These are phyloP conservation scores for Peribatodes rhomboidaria DNA, from an alignment of 2,888 invertebrate species.

Conservation along the genomic window DNA sequence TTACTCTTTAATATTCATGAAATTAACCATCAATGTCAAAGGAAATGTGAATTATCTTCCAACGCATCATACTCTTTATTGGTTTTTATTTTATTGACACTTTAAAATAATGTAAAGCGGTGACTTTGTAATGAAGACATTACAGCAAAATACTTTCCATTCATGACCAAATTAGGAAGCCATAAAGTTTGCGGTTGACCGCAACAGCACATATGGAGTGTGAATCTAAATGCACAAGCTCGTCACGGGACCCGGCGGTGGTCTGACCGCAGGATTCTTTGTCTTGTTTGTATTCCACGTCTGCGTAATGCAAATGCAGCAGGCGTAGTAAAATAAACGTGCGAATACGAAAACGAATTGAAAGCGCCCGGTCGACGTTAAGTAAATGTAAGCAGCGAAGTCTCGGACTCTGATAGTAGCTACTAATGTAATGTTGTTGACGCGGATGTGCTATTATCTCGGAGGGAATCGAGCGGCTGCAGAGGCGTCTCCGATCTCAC, in stretches of 20 bases:
- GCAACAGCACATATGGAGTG: constrained; percentile 59
- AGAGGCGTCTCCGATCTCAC: constrained; percentile 58
- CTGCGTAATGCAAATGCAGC: constrained; percentile 54
- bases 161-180: constrained; percentile 58
- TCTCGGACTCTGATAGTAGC: constrained; percentile 14
- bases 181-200: constrained; percentile 65
- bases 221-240: constrained; percentile 55
- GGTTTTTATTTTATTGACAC: constrained; percentile 13
- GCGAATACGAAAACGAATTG: constrained; percentile 54
- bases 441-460: constrained; percentile 31
- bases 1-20: constrained; percentile 41
- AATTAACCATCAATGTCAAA: constrained; percentile 39
- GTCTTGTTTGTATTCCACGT: constrained; percentile 59
- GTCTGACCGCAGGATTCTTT: constrained; percentile 60
- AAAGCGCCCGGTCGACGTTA: constrained; percentile 40
- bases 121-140: constrained; percentile 24
- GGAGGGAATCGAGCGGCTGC: constrained; percentile 39
- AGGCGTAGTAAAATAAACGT: constrained; percentile 53
- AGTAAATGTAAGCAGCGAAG: constrained; percentile 29
- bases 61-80: constrained; percentile 11
- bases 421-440: constrained; percentile 35
- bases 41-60: constrained; percentile 35
- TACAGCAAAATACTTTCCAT: constrained; percentile 45
- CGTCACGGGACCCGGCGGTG: constrained; percentile 53
- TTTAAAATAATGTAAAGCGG: constrained; percentile 5